Evolutionary conservation across 2,113 vertebrate species (phyloP).

Genomic region (Nettapus auritus): DNA sequence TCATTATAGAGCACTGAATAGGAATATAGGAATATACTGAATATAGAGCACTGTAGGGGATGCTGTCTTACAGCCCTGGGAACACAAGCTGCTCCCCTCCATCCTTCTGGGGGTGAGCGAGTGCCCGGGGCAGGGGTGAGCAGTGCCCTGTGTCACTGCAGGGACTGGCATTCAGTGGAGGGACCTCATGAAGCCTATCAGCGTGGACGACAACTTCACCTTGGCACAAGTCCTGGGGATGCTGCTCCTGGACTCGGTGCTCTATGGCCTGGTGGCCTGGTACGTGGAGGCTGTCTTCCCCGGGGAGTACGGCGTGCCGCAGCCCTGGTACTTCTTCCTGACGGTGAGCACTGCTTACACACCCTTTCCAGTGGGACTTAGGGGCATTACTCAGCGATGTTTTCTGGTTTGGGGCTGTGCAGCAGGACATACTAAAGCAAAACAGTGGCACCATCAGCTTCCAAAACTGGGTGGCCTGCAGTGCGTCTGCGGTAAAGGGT

Average conservation of each 20-base stretch:
- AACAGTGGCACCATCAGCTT: not conserved
- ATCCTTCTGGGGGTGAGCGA: not conserved
- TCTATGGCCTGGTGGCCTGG: slow-evolving; percentile 91
- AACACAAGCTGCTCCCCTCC: not conserved
- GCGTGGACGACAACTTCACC: slow-evolving; percentile 93
- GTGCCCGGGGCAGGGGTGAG: not conserved
- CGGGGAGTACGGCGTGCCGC: slow-evolving; percentile 92
- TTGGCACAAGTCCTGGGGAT: slow-evolving; percentile 90
- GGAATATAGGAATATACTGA: too few species aligned
- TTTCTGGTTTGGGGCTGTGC: fast-evolving
- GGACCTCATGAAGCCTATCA: slow-evolving; percentile 88
- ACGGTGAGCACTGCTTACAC: slow-evolving; percentile 78
- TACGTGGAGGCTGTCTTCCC: slow-evolving; percentile 94
- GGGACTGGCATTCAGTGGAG: slow-evolving; percentile 92
- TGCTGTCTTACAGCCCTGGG: not conserved
- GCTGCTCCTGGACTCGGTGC: slow-evolving; percentile 87
- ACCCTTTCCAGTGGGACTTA: not conserved
- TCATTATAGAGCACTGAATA: fast-evolving
- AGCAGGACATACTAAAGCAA: not conserved
- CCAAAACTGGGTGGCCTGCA: not conserved
- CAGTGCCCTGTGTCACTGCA: slow-evolving; percentile 18
- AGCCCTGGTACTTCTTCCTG: slow-evolving; percentile 93
- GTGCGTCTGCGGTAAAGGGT: not conserved
- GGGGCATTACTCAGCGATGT: fast-evolving
- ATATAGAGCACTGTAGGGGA: fast-evolving